Evolutionary conservation across 2,113 vertebrate species (phyloP).

Genomic region (Brienomyrus brachyistius): DNA sequence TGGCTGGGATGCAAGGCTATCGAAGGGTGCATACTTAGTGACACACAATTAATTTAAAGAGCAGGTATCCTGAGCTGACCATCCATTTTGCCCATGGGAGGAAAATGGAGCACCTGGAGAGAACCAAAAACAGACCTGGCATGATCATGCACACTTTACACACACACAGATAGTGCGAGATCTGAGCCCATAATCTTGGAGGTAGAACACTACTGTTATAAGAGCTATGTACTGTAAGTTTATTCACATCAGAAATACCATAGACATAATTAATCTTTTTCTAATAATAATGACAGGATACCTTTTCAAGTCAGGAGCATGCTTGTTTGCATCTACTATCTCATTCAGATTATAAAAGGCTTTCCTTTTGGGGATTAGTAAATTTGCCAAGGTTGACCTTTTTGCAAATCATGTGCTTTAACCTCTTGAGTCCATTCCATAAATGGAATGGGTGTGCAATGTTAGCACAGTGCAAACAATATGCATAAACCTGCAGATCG

Average conservation of each 20-base stretch:
- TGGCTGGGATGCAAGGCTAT: background rate
- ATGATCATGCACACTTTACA: too few relatives aligned
- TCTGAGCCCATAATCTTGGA: background rate
- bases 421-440: background rate
- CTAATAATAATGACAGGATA: background rate
- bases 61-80: background rate
- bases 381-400: background rate
- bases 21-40: background rate
- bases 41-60: background rate
- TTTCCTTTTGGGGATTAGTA: background rate
- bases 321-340: background rate
- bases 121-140: background rate
- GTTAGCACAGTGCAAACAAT: background rate
- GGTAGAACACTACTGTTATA: background rate
- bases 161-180: background rate
- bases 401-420: background rate
- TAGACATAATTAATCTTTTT: background rate
- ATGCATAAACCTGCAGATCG: background rate
- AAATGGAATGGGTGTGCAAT: background rate
- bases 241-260: background rate
- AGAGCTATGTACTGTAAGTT: background rate
- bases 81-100: background rate
- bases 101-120: background rate
- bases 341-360: background rate
- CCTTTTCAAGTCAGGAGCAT: background rate